Evolutionary conservation across 2,113 vertebrate genomes (phyloP).

Genomic region (Tautogolabrus adspersus): DNA sequence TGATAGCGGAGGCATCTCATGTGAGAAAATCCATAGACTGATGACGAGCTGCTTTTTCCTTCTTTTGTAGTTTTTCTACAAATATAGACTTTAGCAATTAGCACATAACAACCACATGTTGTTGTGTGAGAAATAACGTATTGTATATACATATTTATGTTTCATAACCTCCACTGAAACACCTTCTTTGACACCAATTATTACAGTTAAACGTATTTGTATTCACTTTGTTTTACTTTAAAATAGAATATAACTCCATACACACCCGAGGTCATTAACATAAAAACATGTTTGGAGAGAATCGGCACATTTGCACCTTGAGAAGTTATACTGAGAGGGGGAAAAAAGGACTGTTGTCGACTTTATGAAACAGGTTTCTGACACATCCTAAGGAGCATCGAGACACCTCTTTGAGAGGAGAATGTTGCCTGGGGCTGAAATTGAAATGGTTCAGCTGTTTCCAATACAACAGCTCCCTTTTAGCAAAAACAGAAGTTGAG

Average conservation of each 20-base stretch:
- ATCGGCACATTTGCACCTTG: slow-evolving; percentile 67
- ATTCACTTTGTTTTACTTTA: slow-evolving; percentile 68
- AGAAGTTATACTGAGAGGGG: slow-evolving; percentile 45
- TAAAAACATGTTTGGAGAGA: slow-evolving; percentile 70
- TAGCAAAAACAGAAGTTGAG: slow-evolving; percentile 83
- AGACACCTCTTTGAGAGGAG: slow-evolving; percentile 76
- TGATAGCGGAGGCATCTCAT: not conserved
- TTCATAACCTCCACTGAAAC: slow-evolving; percentile 34
- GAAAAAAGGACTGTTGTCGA: slow-evolving; percentile 58
- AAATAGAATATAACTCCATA: slow-evolving; percentile 66
- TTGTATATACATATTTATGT: slow-evolving; percentile 35
- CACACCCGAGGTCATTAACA: slow-evolving; percentile 70
- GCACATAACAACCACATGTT: not conserved
- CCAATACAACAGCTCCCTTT: slow-evolving; percentile 80
- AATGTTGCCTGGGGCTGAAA: slow-evolving; percentile 79
- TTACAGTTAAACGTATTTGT: slow-evolving; percentile 39
- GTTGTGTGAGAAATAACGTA: slow-evolving; percentile 24
- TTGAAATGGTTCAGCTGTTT: slow-evolving; percentile 86
- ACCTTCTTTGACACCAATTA: slow-evolving; percentile 47
- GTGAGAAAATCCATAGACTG: slow-evolving; percentile 9
- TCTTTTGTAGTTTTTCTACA: slow-evolving; percentile 13
- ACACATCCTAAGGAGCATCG: slow-evolving; percentile 43
- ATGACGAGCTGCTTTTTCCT: slow-evolving; percentile 2
- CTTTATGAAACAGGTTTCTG: slow-evolving; percentile 61
- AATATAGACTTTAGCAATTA: slow-evolving; percentile 24